Percentiles rank a stretch among this genome's conserved stretches.
Conservation (phyloP, 2,113 vertebrate genomes). For the Nothobranchius furzeri region DNA sequence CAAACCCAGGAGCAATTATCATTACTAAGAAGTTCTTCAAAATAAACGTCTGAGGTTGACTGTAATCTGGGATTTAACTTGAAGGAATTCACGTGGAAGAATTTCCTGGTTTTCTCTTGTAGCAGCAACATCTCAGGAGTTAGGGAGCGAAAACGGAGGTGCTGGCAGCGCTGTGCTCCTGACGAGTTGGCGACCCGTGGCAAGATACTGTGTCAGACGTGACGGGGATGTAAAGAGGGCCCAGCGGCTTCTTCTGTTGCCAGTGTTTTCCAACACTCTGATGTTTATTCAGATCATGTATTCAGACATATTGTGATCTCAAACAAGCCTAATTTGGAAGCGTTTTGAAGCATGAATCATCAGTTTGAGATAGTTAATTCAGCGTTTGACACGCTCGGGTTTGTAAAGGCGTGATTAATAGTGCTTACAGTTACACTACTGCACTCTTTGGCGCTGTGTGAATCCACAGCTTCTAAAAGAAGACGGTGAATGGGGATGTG, state of each 20-base stretch:
- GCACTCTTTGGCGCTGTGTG: slow-evolving; percentile 1
- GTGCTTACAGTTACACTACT: background rate
- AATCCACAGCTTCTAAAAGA: slow-evolving; percentile 13
- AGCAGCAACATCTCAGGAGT: slow-evolving; percentile 46
- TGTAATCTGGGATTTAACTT: slow-evolving; percentile 22
- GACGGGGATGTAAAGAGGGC: slow-evolving; percentile 58
- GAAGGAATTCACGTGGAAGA: slow-evolving; percentile 48
- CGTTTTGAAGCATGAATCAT: slow-evolving; percentile 4
- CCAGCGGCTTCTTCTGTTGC: slow-evolving; percentile 32
- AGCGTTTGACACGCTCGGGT: slow-evolving; percentile 1
- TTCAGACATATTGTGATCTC: slow-evolving; percentile 9
- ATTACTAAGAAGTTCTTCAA: slow-evolving; percentile 19
- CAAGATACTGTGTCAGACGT: slow-evolving; percentile 59
- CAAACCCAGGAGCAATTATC: slow-evolving; percentile 10
- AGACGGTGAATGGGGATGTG: slow-evolving; percentile 23
- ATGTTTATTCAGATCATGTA: slow-evolving; percentile 23
- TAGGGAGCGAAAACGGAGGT: slow-evolving; percentile 17
- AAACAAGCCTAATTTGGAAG: slow-evolving; percentile 5
- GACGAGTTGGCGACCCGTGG: slow-evolving; percentile 53
- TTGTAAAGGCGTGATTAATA: slow-evolving; percentile 17
- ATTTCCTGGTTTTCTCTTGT: slow-evolving; percentile 37
- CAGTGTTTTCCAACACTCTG: slow-evolving; percentile 18
- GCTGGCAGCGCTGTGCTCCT: slow-evolving; percentile 47
- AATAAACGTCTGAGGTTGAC: background rate
- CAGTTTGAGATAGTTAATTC: slow-evolving; percentile 11